Evolutionary conservation across 2,888 invertebrate genomes (phyloP), one percentile per base, ranked within the genome.

Genomic region (Cryptus viduatorius): DNA sequence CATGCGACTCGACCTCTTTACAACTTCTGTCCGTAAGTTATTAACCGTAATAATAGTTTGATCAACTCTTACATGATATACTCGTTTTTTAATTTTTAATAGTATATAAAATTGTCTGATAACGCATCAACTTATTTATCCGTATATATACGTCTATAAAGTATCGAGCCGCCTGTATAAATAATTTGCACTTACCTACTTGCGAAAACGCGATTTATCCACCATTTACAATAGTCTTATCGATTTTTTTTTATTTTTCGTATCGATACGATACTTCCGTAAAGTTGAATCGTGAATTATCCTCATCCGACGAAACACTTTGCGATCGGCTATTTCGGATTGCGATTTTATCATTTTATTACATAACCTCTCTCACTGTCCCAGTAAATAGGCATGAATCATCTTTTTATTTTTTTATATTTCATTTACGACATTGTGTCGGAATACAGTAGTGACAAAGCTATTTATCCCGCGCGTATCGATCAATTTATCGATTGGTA

Each of bases 1-100:
- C 89, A 89, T 89, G 89, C 84, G 88, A 88, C 83, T 87, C 86
- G 87, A 87, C 84, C 86, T 86, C 79, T 87, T 86, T 88, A 87
- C 87, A 76, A 86, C 86, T 87, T 86, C 84, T 87, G 71, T 85
- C 85, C 81, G 86, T 86, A 86, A 85, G 86, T 87, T 80, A 76
- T 53, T 73, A 82, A 56, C 81, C 79, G 83, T 83, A 84, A 46
- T 76, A 65, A 76, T 76, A 76, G 76, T 76, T 76, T 76, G 76
- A 76, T 37, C 50, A 65, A 76, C 53, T 76, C 76, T 65, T 64
- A 76, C 64, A 76, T 79, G 31, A 78, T 79, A 84, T 82, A 83
- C 67, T 76, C 79, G 37, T 37, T 37, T 37, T 37, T 37, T 37
- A 37, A 77, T 37, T 37, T 37, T 37, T 37, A 37, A 77, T 83